Base-by-base conservation (phyloP, 1,140 invertebrate species). In the Araneus ventricosus region DNA sequence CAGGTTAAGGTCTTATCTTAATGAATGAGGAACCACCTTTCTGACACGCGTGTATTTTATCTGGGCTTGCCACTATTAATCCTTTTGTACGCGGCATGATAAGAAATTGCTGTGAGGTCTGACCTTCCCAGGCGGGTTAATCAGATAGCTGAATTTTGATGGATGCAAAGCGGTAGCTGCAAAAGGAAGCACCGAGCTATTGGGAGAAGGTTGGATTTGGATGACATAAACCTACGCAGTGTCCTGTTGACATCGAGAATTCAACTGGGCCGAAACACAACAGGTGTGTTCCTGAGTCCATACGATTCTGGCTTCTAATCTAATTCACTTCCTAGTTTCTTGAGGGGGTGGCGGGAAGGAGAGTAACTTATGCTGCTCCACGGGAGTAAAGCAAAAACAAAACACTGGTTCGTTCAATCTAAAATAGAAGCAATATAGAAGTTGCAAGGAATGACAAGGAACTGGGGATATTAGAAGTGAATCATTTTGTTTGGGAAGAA, bases 11-110 rank as follows among this genome's bases (percentile, higher is more conserved):
- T 57, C 84, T 86, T 86, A 63, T 90, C 89, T 90, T 90, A 90
- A 90, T 90, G 79, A 90, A 90, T 90, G 89, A 84, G 75, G 82
- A 63, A 82, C 70, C 89, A 63, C 89, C 89, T 90, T 84, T 61
- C 34, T 90, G 57, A 90, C 89, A 90, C 89, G 89, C 27, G 89
- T 45, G 14, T 37, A 84, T 84, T 84, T 79, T 82, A 84, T 90
- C 89, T 90, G 67, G 39, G 86, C 63, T 88, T 63, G 45, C 88
- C 88, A 79, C 88, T 90, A 90, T 90, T 90, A 90, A 90, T 90
- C 75, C 63, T 90, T 75, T 79, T 90, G 88, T 90, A 27, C 41
- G 86, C 6, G 20, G 61, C 20, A 75, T 70, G 67, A 89, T 75
- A 75, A 89, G 67, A 52, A 63, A 89, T 75, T 89, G 30, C 70